These are phyloP conservation scores for Alauda arvensis DNA, from an alignment of 2,797 vertebrate species.

Conservation along the genomic window DNA sequence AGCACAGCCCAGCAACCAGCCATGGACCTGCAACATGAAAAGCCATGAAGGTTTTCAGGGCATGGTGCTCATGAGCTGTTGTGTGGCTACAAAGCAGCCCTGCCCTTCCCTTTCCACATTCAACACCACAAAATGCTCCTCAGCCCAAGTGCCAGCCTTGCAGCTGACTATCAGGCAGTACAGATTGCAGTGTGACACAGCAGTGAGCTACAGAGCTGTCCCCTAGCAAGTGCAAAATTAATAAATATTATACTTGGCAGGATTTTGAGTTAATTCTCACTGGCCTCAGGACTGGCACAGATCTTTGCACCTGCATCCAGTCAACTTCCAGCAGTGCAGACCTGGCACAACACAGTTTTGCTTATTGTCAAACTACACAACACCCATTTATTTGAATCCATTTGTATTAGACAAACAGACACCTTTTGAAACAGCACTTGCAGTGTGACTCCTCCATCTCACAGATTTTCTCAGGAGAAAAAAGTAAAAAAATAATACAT, in stretches of 20 bases:
- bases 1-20: background rate
- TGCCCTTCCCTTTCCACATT: background rate
- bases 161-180: background rate
- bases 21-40: background rate
- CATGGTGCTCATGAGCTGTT: background rate
- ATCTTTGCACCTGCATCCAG: conserved; percentile 20
- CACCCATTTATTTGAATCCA: background rate
- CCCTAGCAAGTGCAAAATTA: conserved; percentile 10
- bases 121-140: background rate
- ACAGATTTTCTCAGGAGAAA: background rate
- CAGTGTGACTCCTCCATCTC: background rate
- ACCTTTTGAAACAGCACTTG: background rate
- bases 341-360: background rate
- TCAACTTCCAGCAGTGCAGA: background rate
- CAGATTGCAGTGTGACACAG: background rate
- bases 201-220: background rate
- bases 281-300: background rate
- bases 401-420: background rate
- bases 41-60: background rate
- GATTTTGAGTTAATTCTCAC: background rate
- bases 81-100: background rate
- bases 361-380: background rate
- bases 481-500: background rate
- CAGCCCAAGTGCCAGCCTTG: background rate
- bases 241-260: conserved; percentile 1